phyloP scores from a whole-genome alignment of 2,113 vertebrate species.

The Prolemur simus region DNA sequence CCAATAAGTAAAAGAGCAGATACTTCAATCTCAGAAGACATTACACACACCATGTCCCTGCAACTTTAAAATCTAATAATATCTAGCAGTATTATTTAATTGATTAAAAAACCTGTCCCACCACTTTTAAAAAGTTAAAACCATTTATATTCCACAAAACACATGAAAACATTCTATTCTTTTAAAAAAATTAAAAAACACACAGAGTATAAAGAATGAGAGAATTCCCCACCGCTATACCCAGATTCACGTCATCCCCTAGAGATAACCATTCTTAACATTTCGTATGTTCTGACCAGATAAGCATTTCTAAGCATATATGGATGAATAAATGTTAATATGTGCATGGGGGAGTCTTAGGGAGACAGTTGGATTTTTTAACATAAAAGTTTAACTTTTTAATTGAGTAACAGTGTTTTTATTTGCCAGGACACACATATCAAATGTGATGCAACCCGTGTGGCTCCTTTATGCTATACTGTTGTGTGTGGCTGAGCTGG shows the following conservation, averaged over 20 bases:
- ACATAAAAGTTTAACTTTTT: not conserved
- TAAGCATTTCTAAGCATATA: not conserved
- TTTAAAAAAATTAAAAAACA: not conserved
- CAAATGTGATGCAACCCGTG: not conserved
- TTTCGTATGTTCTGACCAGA: not conserved
- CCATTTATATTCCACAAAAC: not conserved
- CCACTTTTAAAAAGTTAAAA: not conserved
- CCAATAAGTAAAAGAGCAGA: not conserved
- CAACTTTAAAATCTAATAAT: not conserved
- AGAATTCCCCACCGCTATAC: not conserved
- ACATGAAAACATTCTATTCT: not conserved
- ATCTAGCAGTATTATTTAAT: not conserved
- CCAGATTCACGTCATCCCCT: not conserved
- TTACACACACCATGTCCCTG: not conserved
- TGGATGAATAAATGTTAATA: not conserved
- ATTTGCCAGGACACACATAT: not conserved
- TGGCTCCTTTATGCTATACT: not conserved
- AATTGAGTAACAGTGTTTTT: not conserved
- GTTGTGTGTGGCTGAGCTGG: not conserved
- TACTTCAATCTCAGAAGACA: not conserved
- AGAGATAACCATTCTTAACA: not conserved
- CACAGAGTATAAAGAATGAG: not conserved
- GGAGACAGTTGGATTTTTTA: not conserved
- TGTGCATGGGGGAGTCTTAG: fast-evolving
- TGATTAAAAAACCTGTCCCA: not conserved